Evolutionary conservation across 2,888 invertebrate species (phyloP), one percentile per base, ranked within the genome.

Genomic region (Ypsolopha sequella): DNA sequence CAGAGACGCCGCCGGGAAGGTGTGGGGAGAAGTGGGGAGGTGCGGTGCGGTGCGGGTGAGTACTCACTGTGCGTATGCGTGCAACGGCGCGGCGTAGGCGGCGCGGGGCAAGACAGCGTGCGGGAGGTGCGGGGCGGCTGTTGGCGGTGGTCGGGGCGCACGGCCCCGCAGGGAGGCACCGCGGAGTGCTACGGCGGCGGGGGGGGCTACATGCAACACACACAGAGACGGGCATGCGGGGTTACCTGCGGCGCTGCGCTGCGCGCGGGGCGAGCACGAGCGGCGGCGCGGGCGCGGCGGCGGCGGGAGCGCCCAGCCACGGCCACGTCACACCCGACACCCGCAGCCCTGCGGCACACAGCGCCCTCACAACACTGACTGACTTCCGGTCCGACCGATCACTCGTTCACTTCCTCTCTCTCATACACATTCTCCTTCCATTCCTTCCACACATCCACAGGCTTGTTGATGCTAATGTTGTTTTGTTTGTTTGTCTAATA

Each of bases 11-110:
- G 24, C 24, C 24, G 24, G 24, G 24, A 24, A n/a, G 6, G 38
- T 38, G 38, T 38, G 38, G 53, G 48, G 58, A 50, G 43, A 53
- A 24, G 47, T 38, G 53, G 6, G 45, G 43, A 24, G 24, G 24
- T 24, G 55, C 52, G 52, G 50, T 55, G 59, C 24, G 52, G 54
- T 41, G 61, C 54, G 24, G 58, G 61, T 52, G 58, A 75, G 77
- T 91, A 94, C 94, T 94, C 92, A 94, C 95, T 93, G 95, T 81
- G 96, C 92, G 88, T 95, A 96, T 74, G 95, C 95, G 89, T 95
- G 95, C 84, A 94, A 88, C 76, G 93, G 92, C 76, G 91, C 89
- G 68, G 92, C 91, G 72, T 88, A 90, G 73, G 92, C 91, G 63
- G 91, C 90, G 94, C 93, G 71, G 67, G 73, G 74, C 74, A 74